Conservation (phyloP, 2,888 invertebrate genomes). For the Elmis aenea region DNA sequence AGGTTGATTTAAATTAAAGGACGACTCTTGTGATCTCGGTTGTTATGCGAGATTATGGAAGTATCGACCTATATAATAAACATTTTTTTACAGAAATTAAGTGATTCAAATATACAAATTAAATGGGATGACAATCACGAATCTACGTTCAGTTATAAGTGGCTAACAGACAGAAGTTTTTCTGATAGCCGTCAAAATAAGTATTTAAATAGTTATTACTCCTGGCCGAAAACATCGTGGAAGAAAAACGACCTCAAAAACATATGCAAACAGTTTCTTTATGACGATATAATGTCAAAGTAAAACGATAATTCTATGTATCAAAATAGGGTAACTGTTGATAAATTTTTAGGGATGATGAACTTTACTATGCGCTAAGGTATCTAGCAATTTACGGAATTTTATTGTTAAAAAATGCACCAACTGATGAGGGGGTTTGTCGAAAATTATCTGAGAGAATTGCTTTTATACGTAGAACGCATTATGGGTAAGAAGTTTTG, state of each 20-base stretch:
- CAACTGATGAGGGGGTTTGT: slow-evolving; percentile 52
- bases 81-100: slow-evolving; percentile 23
- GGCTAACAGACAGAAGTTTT: slow-evolving; percentile 60
- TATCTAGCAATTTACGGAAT: slow-evolving; percentile 61
- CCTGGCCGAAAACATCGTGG: slow-evolving; percentile 53
- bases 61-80: too few relatives aligned
- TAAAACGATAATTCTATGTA: too few relatives aligned
- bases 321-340: too few relatives aligned
- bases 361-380: slow-evolving; percentile 54
- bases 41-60: too few relatives aligned
- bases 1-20: too few relatives aligned
- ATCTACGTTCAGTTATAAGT: slow-evolving; percentile 52
- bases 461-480: slow-evolving; percentile 65
- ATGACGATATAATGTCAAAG: too few relatives aligned
- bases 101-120: slow-evolving; percentile 45
- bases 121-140: slow-evolving; percentile 61
- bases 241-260: slow-evolving; percentile 51
- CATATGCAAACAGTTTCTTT: too few relatives aligned
- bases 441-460: slow-evolving; percentile 58
- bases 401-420: slow-evolving; percentile 57
- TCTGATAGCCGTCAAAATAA: slow-evolving; percentile 43
- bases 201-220: slow-evolving; percentile 52
- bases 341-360: slow-evolving; percentile 33
- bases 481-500: too few relatives aligned
- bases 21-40: too few relatives aligned